Percentiles rank a stretch among this genome's conserved stretches.
Conservation (phyloP, 2,888 invertebrate genomes). For the Encarsia formosa region DNA sequence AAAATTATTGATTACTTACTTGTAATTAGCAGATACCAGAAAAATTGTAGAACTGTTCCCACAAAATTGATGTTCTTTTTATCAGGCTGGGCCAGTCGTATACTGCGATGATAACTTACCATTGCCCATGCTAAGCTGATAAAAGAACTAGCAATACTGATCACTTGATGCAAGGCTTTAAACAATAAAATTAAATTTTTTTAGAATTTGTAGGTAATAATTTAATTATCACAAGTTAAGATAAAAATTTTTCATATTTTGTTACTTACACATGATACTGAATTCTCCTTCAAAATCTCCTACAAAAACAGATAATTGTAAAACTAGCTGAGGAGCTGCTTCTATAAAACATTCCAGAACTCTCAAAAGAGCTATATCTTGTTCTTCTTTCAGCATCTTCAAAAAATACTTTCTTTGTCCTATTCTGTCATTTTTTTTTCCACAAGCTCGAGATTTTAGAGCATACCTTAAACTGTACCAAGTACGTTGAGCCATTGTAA, state of each 20-base stretch:
- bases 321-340: conserved; percentile 75
- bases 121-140: conserved; percentile 89
- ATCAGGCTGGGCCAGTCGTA: conserved; percentile 73
- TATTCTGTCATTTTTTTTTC: conserved; percentile 56
- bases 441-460: conserved; percentile 62
- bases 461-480: conserved; percentile 62
- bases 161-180: conserved; percentile 61
- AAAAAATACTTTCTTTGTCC: conserved; percentile 66
- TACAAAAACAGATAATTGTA: conserved; percentile 69
- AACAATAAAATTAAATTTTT: conserved; percentile 42
- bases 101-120: conserved; percentile 78
- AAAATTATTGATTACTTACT: conserved; percentile 53
- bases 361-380: conserved; percentile 71
- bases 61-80: conserved; percentile 71
- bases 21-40: conserved; percentile 81
- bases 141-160: conserved; percentile 74
- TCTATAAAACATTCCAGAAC: conserved; percentile 79
- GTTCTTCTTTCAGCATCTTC: conserved; percentile 74
- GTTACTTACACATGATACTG: conserved; percentile 52
- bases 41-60: conserved; percentile 71
- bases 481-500: conserved; percentile 70
- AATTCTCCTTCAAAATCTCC: conserved; percentile 56
- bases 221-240: conserved; percentile 10
- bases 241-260: conserved; percentile 1
- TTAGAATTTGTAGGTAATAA: too few relatives aligned